Percentiles rank a stretch among this genome's conserved stretches.
Evolutionary conservation across 2,888 invertebrate genomes (phyloP).

Genomic region (Parapristionchus giblindavisi): DNA sequence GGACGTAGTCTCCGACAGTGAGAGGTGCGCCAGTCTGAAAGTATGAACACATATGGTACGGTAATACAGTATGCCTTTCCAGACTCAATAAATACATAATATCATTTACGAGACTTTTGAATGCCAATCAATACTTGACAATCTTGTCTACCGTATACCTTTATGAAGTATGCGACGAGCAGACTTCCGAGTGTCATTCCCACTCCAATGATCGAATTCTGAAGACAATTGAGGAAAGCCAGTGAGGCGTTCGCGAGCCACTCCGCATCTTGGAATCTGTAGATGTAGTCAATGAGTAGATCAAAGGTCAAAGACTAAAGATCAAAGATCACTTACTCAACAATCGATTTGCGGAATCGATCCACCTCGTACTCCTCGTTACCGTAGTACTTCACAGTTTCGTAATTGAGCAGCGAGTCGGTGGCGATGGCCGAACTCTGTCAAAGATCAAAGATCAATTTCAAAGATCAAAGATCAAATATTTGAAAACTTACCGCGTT

Average conservation of each 20-base stretch:
- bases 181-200: conserved; percentile 81
- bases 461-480: conserved; percentile 10
- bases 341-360: conserved; percentile 84
- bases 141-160: conserved; percentile 64
- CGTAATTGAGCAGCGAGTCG: conserved; percentile 94
- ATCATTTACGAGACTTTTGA: conserved; percentile 70
- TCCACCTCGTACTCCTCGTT: conserved; percentile 91
- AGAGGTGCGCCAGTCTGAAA: conserved; percentile 70
- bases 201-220: conserved; percentile 87
- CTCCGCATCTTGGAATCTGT: conserved; percentile 81
- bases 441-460: conserved; percentile 15
- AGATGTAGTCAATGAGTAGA: background rate
- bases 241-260: conserved; percentile 86
- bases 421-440: conserved; percentile 76
- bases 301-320: background rate
- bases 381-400: conserved; percentile 96
- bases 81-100: too few relatives aligned
- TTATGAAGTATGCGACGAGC: conserved; percentile 86
- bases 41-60: background rate
- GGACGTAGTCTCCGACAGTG: conserved; percentile 92
- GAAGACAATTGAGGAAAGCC: conserved; percentile 87
- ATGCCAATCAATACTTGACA: background rate
- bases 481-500: conserved; percentile 85
- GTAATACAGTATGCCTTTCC: background rate
- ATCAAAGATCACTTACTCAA: conserved; percentile 74